Conservation (phyloP, 2,888 invertebrate species). For the Phengaris arion region DNA sequence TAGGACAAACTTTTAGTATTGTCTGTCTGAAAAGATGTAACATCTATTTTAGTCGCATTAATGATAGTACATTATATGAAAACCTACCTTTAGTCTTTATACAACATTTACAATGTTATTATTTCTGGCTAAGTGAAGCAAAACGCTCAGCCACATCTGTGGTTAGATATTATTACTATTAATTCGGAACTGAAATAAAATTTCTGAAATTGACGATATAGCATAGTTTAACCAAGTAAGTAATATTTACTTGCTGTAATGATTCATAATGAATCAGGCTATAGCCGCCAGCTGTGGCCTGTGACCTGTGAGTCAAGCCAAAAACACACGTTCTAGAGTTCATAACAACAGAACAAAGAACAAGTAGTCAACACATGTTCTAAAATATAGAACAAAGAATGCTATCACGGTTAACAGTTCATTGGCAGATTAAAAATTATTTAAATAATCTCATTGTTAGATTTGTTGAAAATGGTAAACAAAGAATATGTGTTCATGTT, state of each 20-base stretch:
- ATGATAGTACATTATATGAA: too few relatives aligned
- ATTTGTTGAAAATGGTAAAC: background rate
- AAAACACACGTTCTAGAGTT: background rate
- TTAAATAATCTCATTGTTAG: background rate
- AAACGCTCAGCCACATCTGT: too few relatives aligned
- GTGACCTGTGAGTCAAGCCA: background rate
- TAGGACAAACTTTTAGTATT: too few relatives aligned
- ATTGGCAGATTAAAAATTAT: background rate
- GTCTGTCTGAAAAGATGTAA: too few relatives aligned
- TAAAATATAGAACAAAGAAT: background rate
- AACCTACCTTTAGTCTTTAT: too few relatives aligned
- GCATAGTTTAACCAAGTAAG: background rate
- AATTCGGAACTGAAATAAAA: background rate
- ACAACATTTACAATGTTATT: too few relatives aligned
- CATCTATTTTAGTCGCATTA: too few relatives aligned
- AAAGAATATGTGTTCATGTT: background rate
- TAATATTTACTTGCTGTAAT: background rate
- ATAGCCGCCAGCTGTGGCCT: background rate
- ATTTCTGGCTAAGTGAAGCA: too few relatives aligned
- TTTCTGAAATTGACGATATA: background rate
- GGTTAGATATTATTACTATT: too few relatives aligned
- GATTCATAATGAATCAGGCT: background rate
- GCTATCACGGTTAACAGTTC: background rate
- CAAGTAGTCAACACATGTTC: background rate
- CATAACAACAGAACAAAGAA: background rate